These are phyloP conservation scores for Chaetops frenatus DNA, from an alignment of 2,113 vertebrate genomes.

Conservation along the genomic window DNA sequence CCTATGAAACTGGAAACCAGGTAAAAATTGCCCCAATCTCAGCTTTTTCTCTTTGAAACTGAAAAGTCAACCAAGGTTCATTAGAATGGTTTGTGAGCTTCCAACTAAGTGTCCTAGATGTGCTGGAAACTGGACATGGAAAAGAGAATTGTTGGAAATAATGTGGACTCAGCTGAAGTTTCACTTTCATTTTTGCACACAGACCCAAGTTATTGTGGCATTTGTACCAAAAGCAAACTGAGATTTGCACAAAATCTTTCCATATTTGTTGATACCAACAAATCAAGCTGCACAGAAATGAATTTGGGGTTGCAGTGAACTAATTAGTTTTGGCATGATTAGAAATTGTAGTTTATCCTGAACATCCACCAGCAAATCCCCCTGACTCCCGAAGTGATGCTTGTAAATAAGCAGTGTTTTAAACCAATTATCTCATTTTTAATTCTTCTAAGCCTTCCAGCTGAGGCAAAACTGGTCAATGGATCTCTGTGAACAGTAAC, in stretches of 20 bases:
- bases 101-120: neutral
- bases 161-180: neutral
- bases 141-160: neutral
- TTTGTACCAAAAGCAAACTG: neutral
- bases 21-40: neutral
- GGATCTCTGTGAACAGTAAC: neutral
- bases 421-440: neutral
- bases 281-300: neutral
- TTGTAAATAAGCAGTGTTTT: neutral
- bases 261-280: neutral
- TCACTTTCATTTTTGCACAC: neutral
- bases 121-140: neutral
- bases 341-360: neutral
- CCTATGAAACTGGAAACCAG: conserved; percentile 43
- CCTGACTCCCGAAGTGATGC: neutral
- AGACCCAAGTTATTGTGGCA: neutral
- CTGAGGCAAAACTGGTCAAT: neutral
- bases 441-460: neutral
- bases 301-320: neutral
- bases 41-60: neutral
- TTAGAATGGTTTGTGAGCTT: neutral
- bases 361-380: neutral
- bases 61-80: neutral
- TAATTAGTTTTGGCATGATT: neutral
- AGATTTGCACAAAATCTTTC: neutral